phyloP scores from a whole-genome alignment of 2,888 invertebrate genomes.

The Dendrolimus pini region DNA sequence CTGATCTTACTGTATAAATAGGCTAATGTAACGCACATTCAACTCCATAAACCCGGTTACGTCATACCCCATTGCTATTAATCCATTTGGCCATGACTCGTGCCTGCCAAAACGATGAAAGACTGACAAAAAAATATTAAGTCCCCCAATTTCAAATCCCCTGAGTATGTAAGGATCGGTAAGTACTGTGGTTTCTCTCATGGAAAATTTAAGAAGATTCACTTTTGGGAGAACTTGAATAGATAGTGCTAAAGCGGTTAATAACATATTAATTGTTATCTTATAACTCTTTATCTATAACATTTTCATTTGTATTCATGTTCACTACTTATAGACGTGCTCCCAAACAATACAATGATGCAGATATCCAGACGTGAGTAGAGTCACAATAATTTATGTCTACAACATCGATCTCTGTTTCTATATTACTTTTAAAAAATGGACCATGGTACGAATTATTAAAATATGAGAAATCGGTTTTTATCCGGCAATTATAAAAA shows the following conservation, averaged over 20 bases:
- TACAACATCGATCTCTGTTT: neutral
- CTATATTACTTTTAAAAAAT: too few relatives aligned
- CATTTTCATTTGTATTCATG: neutral
- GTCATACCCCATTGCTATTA: neutral
- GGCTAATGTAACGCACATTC: too few relatives aligned
- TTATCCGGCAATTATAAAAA: too few relatives aligned
- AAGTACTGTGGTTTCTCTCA: too few relatives aligned
- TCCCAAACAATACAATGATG: neutral
- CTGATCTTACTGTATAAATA: too few relatives aligned
- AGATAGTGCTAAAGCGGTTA: too few relatives aligned
- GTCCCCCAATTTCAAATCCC: too few relatives aligned
- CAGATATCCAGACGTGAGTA: neutral
- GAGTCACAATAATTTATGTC: neutral
- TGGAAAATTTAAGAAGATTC: too few relatives aligned
- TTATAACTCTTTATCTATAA: neutral
- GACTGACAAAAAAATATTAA: neutral
- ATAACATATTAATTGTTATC: neutral
- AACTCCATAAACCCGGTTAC: neutral
- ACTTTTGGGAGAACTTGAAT: too few relatives aligned
- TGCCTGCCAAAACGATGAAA: neutral
- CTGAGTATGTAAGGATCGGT: too few relatives aligned
- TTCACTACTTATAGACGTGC: neutral
- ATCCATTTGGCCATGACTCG: neutral
- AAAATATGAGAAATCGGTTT: too few relatives aligned
- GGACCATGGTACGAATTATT: too few relatives aligned